A percentile compares a stretch with the other conserved stretches of the same genome.
Evolutionary conservation across 2,113 vertebrate species (phyloP).

Genomic region (Chloroceryle aenea): DNA sequence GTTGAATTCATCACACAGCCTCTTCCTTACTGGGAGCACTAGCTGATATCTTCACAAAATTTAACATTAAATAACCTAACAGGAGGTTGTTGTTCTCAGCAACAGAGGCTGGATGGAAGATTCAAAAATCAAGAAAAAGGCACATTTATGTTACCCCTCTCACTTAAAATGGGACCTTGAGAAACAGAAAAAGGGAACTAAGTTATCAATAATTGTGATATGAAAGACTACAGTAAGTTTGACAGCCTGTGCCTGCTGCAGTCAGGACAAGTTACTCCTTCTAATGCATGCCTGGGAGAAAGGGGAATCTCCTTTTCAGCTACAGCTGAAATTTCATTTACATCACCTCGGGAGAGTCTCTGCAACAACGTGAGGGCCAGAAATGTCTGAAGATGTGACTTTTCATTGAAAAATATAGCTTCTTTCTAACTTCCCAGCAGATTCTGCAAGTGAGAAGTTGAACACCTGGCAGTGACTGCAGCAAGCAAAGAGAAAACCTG

Average conservation of each 20-base stretch:
- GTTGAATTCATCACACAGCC: background rate
- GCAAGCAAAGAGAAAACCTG: background rate
- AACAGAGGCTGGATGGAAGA: background rate
- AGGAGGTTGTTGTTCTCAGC: background rate
- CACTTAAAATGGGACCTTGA: background rate
- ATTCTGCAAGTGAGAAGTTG: background rate
- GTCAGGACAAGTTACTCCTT: background rate
- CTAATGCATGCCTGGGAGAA: background rate
- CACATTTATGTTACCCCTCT: background rate
- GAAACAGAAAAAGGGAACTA: background rate
- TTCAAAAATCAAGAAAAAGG: background rate
- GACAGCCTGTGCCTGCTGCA: background rate
- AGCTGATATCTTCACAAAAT: background rate
- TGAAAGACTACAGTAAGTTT: background rate
- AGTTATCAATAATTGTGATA: background rate
- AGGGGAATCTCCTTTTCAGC: background rate
- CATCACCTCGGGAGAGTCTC: background rate
- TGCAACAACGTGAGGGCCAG: background rate
- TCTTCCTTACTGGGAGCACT: background rate
- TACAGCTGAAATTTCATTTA: background rate
- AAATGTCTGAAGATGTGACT: background rate
- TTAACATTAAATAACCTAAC: background rate
- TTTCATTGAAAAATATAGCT: background rate
- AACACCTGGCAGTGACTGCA: background rate
- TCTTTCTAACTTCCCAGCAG: background rate